Evolutionary conservation across 2,797 vertebrate species (phyloP).

Genomic region (Mormyrus proboscirostris): DNA sequence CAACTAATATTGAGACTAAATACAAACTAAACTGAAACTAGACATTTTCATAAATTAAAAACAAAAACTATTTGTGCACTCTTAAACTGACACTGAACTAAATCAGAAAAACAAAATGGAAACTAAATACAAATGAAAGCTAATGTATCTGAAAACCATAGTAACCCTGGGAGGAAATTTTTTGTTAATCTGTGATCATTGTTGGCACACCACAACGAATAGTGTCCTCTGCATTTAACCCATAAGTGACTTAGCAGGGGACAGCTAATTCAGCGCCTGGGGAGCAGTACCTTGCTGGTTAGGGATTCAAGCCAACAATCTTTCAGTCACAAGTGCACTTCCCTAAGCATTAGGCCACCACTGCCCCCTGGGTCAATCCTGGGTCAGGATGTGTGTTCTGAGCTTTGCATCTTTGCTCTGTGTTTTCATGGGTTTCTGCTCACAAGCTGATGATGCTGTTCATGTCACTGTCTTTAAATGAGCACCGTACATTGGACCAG

Average conservation of each 20-base stretch:
- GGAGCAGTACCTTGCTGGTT: too few species aligned
- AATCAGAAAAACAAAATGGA: not conserved
- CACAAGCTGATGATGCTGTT: not conserved
- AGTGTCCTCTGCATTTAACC: too few species aligned
- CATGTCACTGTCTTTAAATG: not conserved
- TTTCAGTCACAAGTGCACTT: too few species aligned
- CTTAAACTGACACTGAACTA: not conserved
- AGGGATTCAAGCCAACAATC: too few species aligned
- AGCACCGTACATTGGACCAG: not conserved
- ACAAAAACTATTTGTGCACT: not conserved
- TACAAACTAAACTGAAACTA: not conserved
- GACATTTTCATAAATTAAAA: not conserved
- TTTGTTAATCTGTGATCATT: too few species aligned
- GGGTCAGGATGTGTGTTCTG: not conserved
- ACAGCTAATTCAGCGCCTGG: too few species aligned
- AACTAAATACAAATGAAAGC: not conserved
- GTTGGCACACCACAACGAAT: too few species aligned
- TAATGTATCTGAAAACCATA: not conserved
- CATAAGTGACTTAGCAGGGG: too few species aligned
- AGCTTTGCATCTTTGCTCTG: not conserved
- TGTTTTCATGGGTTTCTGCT: not conserved
- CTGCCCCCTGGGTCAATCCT: too few species aligned
- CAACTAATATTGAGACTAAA: not conserved
- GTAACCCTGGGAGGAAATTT: not conserved
- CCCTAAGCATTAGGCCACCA: too few species aligned